phyloP scores from a whole-genome alignment of 2,888 invertebrate species.

The Ceriagrion tenellum region DNA sequence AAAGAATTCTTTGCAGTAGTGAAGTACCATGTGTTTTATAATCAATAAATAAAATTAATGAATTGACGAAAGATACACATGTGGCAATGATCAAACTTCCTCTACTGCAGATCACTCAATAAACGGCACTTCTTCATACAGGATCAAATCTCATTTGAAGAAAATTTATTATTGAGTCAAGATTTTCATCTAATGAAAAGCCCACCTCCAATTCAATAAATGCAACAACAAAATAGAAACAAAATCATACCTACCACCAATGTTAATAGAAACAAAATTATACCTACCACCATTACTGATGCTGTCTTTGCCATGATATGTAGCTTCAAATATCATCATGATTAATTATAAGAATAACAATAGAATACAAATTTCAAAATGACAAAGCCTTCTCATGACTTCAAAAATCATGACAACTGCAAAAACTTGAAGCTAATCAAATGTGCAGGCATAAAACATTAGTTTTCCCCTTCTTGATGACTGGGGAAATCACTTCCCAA shows the following conservation, averaged over 20 bases:
- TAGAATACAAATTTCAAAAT: not conserved
- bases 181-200: not conserved
- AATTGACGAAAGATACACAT: not conserved
- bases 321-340: not conserved
- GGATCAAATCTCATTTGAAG: not conserved
- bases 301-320: constrained; percentile 24
- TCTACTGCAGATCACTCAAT: not conserved
- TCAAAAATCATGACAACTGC: not conserved
- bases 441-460: not conserved
- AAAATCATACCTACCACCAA: not conserved
- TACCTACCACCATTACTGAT: not conserved
- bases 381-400: not conserved
- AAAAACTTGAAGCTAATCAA: not conserved
- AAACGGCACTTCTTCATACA: not conserved
- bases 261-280: not conserved
- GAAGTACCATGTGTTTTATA: not conserved
- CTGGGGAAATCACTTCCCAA: not conserved
- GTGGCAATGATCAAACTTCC: not conserved
- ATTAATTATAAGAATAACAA: not conserved
- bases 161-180: not conserved
- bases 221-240: not conserved
- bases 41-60: not conserved
- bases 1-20: not conserved
- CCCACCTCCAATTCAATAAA: not conserved
- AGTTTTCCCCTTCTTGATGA: not conserved